Base-by-base conservation (phyloP, 1,140 invertebrate species). In the Pachypeltis micranthus region DNA sequence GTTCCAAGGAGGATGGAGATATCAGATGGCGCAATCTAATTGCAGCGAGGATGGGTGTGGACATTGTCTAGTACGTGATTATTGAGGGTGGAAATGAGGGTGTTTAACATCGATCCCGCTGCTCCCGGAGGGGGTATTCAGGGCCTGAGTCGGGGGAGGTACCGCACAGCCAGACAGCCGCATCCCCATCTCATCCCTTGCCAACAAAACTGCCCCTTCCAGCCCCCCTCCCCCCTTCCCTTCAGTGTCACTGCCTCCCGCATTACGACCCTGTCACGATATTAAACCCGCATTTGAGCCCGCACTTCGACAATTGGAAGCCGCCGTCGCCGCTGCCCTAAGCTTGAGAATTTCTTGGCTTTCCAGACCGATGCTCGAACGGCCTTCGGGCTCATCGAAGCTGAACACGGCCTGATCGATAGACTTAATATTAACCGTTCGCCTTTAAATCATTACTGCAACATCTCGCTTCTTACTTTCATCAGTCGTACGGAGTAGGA, bases 61-160 rank as follows among this genome's bases (percentile, higher is more conserved):
- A 51, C 47, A 51, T 51, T 21, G 47, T 51, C 47, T 51, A 51
- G 47, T 51, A 51, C 23, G 47, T 51, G 47, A 51, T 51, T 51
- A 51, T 51, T 51, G 47, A 21, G 47, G 47, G 47, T 21, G 47
- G 47, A 51, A n/a, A 51, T 51, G 47, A 51, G 47, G 47, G 47
- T 51, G 47, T 51, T 51, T 51, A 51, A 51, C 47, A 51, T 51
- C 47, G 47, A 51, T 51, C 47, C 47, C 23, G n/a, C n/a, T n/a
- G n/a, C n/a, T n/a, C n/a, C n/a, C n/a, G n/a, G n/a, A n/a, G n/a
- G n/a, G n/a, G n/a, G n/a, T n/a, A n/a, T n/a, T n/a, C n/a, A n/a
- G n/a, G 7, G 7, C 34, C 7, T n/a, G 7, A n/a, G 34, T 10
- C 34, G 7, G 34, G 34, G 34, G 34, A 39, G 34, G n/a, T 39